A percentile compares a stretch with the other conserved stretches of the same genome.
Evolutionary conservation across 2,888 invertebrate species (phyloP).

Genomic region (Coelopa pilipes): DNA sequence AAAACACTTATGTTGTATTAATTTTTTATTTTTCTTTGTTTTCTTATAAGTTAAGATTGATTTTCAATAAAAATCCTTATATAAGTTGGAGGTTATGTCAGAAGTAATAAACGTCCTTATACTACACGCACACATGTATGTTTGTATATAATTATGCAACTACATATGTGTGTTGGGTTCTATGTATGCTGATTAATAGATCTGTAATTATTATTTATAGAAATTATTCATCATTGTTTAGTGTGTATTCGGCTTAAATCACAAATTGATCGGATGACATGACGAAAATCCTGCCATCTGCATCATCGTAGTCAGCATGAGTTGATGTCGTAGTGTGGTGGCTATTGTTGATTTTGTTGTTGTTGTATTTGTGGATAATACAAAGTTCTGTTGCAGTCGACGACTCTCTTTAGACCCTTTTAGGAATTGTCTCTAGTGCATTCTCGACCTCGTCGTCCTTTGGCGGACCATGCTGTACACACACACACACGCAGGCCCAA

Average conservation of each 20-base stretch:
- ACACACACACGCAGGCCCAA: slow-evolving; percentile 35
- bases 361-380: background rate
- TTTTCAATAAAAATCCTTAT: slow-evolving; percentile 27
- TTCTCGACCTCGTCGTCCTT: slow-evolving; percentile 65
- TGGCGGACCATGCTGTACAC: slow-evolving; percentile 61
- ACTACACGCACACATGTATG: slow-evolving; percentile 9
- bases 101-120: slow-evolving; percentile 18
- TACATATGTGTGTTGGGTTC: background rate
- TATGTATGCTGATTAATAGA: background rate
- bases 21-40: slow-evolving; percentile 1
- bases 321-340: background rate
- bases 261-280: background rate
- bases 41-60: slow-evolving; percentile 23
- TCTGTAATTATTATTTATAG: background rate
- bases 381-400: background rate
- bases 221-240: background rate
- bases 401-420: slow-evolving; percentile 51
- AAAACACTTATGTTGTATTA: slow-evolving; percentile 24
- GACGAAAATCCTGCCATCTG: background rate
- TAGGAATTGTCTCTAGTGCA: slow-evolving; percentile 59
- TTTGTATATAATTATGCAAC: background rate
- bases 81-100: slow-evolving; percentile 16
- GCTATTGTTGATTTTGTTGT: background rate
- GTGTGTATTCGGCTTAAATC: too few relatives aligned
- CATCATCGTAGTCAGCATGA: background rate